phyloP scores from a whole-genome alignment of 2,888 invertebrate species.

The Drosophila merina region DNA sequence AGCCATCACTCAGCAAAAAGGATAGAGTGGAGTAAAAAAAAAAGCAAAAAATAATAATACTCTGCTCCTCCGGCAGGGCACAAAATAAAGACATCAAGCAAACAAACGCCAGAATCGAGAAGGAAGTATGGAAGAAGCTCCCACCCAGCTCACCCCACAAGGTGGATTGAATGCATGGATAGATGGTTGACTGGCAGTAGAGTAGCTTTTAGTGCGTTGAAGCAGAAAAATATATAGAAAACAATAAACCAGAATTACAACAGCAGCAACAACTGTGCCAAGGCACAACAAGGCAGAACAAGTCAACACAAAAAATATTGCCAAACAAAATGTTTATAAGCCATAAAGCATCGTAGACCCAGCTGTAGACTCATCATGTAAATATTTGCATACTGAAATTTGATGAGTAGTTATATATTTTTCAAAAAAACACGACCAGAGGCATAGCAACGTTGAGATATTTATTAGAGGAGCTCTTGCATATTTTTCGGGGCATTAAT shows the following conservation, averaged over 20 bases:
- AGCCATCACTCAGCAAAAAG: constrained; percentile 66
- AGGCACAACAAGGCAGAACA: background rate
- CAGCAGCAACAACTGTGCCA: constrained; percentile 22
- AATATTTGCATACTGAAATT: constrained; percentile 69
- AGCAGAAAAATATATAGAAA: constrained; percentile 79
- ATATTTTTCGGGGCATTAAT: constrained; percentile 36
- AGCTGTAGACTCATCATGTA: constrained; percentile 23
- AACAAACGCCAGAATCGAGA: constrained; percentile 62
- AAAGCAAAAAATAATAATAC: constrained; percentile 51
- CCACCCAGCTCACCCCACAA: background rate
- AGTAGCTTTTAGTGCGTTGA: constrained; percentile 78
- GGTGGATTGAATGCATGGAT: constrained; percentile 37
- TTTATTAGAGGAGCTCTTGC: constrained; percentile 24
- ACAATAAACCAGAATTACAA: constrained; percentile 77
- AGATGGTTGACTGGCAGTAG: constrained; percentile 67
- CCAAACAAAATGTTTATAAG: constrained; percentile 77
- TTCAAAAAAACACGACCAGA: constrained; percentile 1
- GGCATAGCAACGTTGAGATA: constrained; percentile 5
- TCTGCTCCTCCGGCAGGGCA: constrained; percentile 46
- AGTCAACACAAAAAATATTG: constrained; percentile 53
- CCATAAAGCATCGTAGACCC: constrained; percentile 56
- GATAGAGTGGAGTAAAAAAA: constrained; percentile 30
- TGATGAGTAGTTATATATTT: constrained; percentile 69
- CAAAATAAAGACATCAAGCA: constrained; percentile 78
- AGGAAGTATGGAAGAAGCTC: constrained; percentile 18